Evolutionary conservation across 2,888 invertebrate genomes (phyloP).

Genomic region (Tenthredo distinguenda): DNA sequence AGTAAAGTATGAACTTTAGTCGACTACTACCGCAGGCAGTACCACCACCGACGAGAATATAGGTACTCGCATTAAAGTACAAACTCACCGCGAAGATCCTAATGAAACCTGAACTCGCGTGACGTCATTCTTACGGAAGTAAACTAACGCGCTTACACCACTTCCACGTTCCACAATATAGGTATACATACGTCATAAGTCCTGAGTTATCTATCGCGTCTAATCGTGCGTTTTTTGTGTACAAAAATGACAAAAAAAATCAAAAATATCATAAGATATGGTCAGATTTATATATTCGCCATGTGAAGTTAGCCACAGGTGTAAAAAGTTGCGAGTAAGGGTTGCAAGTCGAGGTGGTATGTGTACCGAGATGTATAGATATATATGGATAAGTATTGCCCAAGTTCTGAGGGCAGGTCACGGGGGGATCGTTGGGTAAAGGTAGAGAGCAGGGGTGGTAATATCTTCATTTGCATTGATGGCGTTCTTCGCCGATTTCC

Average conservation of each 20-base stretch:
- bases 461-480: slow-evolving; percentile 68
- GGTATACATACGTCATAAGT: no score
- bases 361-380: background rate
- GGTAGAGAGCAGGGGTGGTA: slow-evolving; percentile 51
- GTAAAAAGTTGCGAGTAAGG: background rate
- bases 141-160: background rate
- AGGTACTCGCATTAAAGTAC: background rate
- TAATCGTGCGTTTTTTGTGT: no score
- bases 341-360: background rate
- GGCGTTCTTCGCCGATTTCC: slow-evolving; percentile 58
- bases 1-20: slow-evolving; percentile 4
- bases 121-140: slow-evolving; percentile 22
- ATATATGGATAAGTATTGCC: background rate
- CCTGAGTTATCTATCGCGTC: no score
- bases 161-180: background rate
- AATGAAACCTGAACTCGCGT: slow-evolving; percentile 48
- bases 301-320: background rate
- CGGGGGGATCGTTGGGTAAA: slow-evolving; percentile 47
- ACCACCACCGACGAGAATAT: background rate
- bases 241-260: no score
- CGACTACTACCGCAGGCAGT: background rate
- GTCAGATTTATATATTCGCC: no score
- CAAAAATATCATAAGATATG: no score
- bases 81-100: slow-evolving; percentile 33
- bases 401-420: slow-evolving; percentile 50